Conservation (phyloP, 2,888 invertebrate species). For the Halocaridina rubra region DNA sequence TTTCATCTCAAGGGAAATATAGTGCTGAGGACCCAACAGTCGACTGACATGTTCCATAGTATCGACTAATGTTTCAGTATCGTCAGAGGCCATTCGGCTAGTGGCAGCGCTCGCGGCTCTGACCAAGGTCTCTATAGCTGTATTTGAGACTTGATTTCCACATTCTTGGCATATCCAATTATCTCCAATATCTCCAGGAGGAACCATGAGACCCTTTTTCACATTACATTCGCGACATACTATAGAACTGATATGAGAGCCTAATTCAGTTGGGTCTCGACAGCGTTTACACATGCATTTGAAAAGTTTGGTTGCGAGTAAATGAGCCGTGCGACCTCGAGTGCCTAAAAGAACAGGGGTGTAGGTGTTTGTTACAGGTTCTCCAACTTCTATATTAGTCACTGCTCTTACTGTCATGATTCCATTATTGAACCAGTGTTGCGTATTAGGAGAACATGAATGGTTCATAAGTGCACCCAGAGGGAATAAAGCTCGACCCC, state of each 20-base stretch:
- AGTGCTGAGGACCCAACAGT: constrained; percentile 26
- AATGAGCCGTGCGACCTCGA: constrained; percentile 32
- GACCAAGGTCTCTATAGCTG: constrained; percentile 12
- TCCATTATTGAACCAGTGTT: constrained; percentile 51
- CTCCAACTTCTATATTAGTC: constrained; percentile 25
- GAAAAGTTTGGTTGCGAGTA: constrained; percentile 55
- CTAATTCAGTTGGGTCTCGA: constrained; percentile 54
- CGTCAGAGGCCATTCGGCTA: neutral
- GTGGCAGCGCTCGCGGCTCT: constrained; percentile 2
- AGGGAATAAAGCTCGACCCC: constrained; percentile 34
- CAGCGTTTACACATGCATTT: constrained; percentile 51
- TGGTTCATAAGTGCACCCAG: constrained; percentile 55
- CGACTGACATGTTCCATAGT: constrained; percentile 3
- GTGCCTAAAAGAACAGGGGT: constrained; percentile 54
- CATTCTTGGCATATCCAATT: constrained; percentile 22
- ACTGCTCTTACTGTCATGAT: constrained; percentile 32
- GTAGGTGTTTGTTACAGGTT: constrained; percentile 39
- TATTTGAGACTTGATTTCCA: neutral
- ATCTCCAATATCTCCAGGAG: neutral
- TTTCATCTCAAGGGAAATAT: constrained; percentile 3
- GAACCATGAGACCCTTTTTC: neutral
- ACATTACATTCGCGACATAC: constrained; percentile 13
- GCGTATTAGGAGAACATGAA: constrained; percentile 54
- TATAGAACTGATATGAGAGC: constrained; percentile 43
- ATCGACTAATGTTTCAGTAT: neutral